Conservation (phyloP, 2,888 invertebrate genomes). For the Chydorus sphaericus region DNA sequence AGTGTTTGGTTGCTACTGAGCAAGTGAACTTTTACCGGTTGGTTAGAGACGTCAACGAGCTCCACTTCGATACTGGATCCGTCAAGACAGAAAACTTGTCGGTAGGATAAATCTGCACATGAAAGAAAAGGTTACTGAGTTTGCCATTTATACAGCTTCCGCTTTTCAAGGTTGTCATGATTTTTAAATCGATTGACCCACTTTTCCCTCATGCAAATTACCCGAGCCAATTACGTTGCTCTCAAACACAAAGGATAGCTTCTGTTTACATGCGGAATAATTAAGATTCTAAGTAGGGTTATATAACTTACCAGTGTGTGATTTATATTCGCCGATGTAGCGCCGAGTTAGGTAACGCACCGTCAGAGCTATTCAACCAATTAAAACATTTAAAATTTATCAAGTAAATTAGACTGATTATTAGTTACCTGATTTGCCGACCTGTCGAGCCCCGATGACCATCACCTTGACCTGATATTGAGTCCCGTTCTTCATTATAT, state of each 20-base stretch:
- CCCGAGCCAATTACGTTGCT: too few species aligned
- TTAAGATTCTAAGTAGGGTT: too few species aligned
- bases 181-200: too few species aligned
- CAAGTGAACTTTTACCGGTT: conserved; percentile 34
- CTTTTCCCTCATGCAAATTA: too few species aligned
- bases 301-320: conserved; percentile 48
- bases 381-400: conserved; percentile 23
- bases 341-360: conserved; percentile 61
- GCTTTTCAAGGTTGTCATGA: too few species aligned
- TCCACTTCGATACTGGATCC: conserved; percentile 51
- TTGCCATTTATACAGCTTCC: too few species aligned
- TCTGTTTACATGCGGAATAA: too few species aligned
- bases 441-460: conserved; percentile 61
- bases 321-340: conserved; percentile 66
- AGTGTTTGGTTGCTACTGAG: neutral
- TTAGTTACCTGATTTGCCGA: conserved; percentile 59
- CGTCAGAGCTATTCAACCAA: conserved; percentile 49
- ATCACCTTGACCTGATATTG: conserved; percentile 8
- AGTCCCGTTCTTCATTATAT: conserved; percentile 7
- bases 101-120: conserved; percentile 55
- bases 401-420: neutral
- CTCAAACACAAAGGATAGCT: too few species aligned
- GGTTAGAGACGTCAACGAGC: conserved; percentile 62
- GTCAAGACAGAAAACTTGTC: conserved; percentile 55
- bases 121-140: neutral